Percentiles rank a stretch among this genome's conserved stretches.
These are phyloP conservation scores for Sciaenops ocellatus DNA, from an alignment of 2,797 vertebrate genomes.

Conservation along the genomic window DNA sequence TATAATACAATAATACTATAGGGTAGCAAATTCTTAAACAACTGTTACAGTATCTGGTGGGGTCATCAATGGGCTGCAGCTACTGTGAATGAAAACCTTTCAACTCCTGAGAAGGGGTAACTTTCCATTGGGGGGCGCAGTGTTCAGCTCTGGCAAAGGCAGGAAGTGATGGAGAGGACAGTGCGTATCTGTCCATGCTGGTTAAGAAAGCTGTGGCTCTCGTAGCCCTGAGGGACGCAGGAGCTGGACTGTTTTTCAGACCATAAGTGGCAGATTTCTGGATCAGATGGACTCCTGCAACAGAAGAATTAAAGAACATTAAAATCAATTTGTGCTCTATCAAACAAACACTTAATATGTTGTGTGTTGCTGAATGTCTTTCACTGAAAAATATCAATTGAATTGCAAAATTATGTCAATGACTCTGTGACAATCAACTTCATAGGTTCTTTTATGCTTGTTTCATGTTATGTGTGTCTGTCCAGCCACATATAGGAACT, in stretches of 20 bases:
- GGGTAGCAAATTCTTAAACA: constrained; percentile 30
- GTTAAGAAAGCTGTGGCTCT: constrained; percentile 80
- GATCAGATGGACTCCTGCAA: constrained; percentile 76
- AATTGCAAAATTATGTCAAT: not conserved
- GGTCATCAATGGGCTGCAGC: not conserved
- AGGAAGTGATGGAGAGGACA: constrained; percentile 79
- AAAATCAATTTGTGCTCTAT: not conserved
- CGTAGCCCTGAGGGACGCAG: constrained; percentile 75
- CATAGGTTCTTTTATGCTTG: not conserved
- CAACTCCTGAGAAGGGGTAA: not conserved
- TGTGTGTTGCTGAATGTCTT: not conserved
- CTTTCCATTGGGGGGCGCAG: constrained; percentile 55
- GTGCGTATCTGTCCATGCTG: constrained; percentile 68
- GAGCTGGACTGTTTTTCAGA: constrained; percentile 70
- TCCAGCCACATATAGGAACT: not conserved
- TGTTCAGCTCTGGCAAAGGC: constrained; percentile 78
- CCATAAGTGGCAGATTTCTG: constrained; percentile 78
- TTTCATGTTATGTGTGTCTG: not conserved
- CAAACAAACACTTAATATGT: not conserved
- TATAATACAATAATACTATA: constrained; percentile 82
- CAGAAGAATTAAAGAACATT: constrained; percentile 1
- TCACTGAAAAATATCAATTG: no score
- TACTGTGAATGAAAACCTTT: not conserved
- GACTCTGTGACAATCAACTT: not conserved
- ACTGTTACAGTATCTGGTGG: not conserved